A percentile compares a stretch with the other conserved stretches of the same genome.
Conservation (phyloP, 1,140 invertebrate species). For the Oryzaephilus surinamensis region DNA sequence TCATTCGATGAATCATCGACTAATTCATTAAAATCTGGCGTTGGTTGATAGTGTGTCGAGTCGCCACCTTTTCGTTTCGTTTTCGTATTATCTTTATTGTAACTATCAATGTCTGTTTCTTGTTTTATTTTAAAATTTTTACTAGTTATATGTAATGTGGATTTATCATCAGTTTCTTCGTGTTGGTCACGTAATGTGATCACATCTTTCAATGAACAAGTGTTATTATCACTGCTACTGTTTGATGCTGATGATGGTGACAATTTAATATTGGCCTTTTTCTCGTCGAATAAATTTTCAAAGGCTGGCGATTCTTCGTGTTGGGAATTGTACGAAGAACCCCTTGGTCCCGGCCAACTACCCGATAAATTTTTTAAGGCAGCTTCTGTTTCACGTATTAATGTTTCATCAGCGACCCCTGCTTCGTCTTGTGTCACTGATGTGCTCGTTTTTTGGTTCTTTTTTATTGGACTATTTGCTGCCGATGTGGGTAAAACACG, state of each 20-base stretch:
- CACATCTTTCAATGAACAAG: constrained; percentile 51
- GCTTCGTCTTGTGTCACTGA: constrained; percentile 39
- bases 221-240: constrained; percentile 45
- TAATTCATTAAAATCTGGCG: constrained; percentile 66
- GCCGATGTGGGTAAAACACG: constrained; percentile 39
- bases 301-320: constrained; percentile 68
- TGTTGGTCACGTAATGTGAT: constrained; percentile 51
- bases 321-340: constrained; percentile 49
- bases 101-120: constrained; percentile 22
- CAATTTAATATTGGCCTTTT: constrained; percentile 53
- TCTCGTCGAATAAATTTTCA: constrained; percentile 77
- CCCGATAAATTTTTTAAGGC: constrained; percentile 73
- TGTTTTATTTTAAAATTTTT: constrained; percentile 29
- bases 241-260: constrained; percentile 51
- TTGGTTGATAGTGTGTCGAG: constrained; percentile 50
- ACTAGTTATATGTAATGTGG: constrained; percentile 28
- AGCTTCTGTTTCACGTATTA: constrained; percentile 77
- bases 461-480: constrained; percentile 42
- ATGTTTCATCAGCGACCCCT: constrained; percentile 61
- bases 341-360: constrained; percentile 59
- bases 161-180: constrained; percentile 30
- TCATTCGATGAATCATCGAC: constrained; percentile 71
- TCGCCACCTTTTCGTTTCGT: constrained; percentile 27
- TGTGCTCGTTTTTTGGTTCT: constrained; percentile 32
- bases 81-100: constrained; percentile 27